Evolutionary conservation across 2,888 invertebrate species (phyloP).

Genomic region (Drosophila meridiana): DNA sequence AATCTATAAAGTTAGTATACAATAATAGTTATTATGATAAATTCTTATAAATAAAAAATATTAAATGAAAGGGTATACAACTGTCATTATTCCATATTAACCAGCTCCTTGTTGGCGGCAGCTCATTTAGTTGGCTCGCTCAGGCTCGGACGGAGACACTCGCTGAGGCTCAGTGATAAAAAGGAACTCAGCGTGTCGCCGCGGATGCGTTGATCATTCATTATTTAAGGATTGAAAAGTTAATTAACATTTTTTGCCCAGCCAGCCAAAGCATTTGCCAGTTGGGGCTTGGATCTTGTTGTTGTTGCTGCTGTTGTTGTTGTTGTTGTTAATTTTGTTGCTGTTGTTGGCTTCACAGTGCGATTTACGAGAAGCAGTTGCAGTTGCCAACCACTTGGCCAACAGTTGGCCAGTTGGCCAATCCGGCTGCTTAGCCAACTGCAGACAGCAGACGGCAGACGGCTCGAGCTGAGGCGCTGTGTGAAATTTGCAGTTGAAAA

Average conservation of each 20-base stretch:
- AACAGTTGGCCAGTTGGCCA: slow-evolving; percentile 41
- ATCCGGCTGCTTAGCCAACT: slow-evolving; percentile 63
- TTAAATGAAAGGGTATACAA: slow-evolving; percentile 4
- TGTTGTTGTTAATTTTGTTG: slow-evolving; percentile 17
- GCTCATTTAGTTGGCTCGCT: slow-evolving; percentile 33
- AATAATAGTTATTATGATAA: not conserved
- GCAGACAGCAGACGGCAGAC: slow-evolving; percentile 15
- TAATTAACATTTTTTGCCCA: slow-evolving; percentile 85
- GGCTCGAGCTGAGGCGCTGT: slow-evolving; percentile 20
- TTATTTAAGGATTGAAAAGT: slow-evolving; percentile 86
- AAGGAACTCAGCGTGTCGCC: slow-evolving; percentile 85
- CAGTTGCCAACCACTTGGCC: slow-evolving; percentile 39
- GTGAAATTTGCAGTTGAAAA: slow-evolving; percentile 59
- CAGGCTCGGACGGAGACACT: slow-evolving; percentile 20
- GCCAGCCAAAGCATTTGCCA: slow-evolving; percentile 55
- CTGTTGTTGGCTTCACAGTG: slow-evolving; percentile 36
- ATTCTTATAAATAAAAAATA: not conserved
- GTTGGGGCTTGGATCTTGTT: slow-evolving; percentile 23
- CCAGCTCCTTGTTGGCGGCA: slow-evolving; percentile 17
- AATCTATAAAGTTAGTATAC: not conserved
- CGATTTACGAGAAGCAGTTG: slow-evolving; percentile 75
- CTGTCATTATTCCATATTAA: too few species aligned
- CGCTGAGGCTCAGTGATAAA: slow-evolving; percentile 77
- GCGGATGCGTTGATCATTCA: slow-evolving; percentile 85
- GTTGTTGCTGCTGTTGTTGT: not conserved